Evolutionary conservation across 2,797 vertebrate genomes (phyloP), one percentile per base, ranked within the genome.

Genomic region (Clangula hyemalis): DNA sequence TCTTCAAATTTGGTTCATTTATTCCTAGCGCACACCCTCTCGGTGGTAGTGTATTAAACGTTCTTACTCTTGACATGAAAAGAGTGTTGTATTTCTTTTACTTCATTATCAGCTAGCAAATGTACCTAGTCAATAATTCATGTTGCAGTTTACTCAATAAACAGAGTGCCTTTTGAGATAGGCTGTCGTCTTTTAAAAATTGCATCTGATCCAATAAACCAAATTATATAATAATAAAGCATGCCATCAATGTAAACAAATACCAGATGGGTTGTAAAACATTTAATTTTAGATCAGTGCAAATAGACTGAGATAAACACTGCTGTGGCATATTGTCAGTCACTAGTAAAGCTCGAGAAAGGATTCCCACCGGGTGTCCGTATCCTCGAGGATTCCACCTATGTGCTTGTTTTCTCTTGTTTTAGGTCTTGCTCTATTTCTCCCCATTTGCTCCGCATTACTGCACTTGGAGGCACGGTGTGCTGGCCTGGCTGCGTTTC

Each of bases 181-280:
- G 57, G 30, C 68, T 74, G 28, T 51, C 5, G 11, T 49, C 54
- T 80, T 88, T 82, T 68, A 66, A 75, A 57, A 75, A 49, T 38
- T 66, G 49, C 39, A 27, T 92, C 57, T 85, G 77, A 77, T 79
- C 84, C 90, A 94, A 6, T 82, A 87, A 87, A 82, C 15, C 49
- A 79, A 91, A 92, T 97, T 93, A 93, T 87, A 57, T 87, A 94
- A 91, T 80, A 86, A 89, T 86, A 43, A 93, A 95, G 56, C 70
- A 51, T 91, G 93, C 85, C 84, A 65, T 85, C 0, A 6, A 82
- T 57, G 72, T 89, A 95, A 95, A 93, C 81, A 96, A 76, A 90
- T 89, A 87, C 77, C 86, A 93, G 88, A 94, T 96, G 90, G 90
- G 47, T 75, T 74, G 71, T 89, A 68, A 92, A 95, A 71, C 65